Base-by-base conservation (phyloP, 2,888 invertebrate genomes). In the Periphyllus acericola region DNA sequence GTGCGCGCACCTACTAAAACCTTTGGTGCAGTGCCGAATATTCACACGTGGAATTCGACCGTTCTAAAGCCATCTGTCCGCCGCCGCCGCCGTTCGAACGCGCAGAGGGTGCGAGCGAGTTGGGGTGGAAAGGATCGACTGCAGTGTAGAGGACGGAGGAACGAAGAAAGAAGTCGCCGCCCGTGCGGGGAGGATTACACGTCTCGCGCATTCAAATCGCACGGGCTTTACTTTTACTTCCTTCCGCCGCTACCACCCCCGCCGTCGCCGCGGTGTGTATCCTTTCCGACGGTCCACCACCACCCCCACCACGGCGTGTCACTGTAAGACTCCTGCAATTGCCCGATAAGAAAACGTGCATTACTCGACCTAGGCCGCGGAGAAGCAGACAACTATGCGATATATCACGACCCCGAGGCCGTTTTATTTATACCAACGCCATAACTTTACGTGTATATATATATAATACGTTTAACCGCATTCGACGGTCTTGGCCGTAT, bases 271-370 rank as follows among this genome's bases (percentile, higher is more conserved):
- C 60, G 21, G 36, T 36, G 6, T 36, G 6, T 46, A 21, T 55
- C 55, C 55, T 55, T 21, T 21, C 19, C 21, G 55, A 21, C 21
- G 55, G 46, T 9, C 46, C 46, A 25, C 60, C 21, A 52, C 80
- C n/a, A 4, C 55, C 36, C 1, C 40, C 14, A 3, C 60, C 29
- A 17, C 29, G 29, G 19, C 52, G 25, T 46, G 40, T 46, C 14
- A 32, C 32, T 25, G 36, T 36, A 79, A 46, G 81, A 82, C 71
- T 71, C 25, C 84, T 84, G 84, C 76, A 84, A 66, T 66, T 19
- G 76, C 11, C 29, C 46, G 84, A 84, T 84, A 84, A 84, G 84
- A 68, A 84, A 84, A 84, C 76, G 76, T 60, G 34, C 66, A 21
- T 34, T 8, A 32, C 76, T 4, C n/a, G n/a, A n/a, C 17, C 46